phyloP scores from a whole-genome alignment of 2,888 invertebrate species.

The Microchrysa polita region DNA sequence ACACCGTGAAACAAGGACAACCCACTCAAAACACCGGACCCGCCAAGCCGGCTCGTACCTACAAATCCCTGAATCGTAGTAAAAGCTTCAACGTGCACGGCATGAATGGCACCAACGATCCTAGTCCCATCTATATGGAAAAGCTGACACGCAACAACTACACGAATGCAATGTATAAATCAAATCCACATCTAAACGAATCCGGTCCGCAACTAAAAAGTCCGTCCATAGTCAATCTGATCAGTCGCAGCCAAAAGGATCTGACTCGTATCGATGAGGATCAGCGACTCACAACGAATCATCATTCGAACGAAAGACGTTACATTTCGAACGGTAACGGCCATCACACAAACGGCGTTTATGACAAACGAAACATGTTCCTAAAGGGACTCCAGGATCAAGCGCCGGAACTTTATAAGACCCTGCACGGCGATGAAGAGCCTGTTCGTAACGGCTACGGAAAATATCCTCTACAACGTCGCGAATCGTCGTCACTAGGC shows the following conservation, averaged over 20 bases:
- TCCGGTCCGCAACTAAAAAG: conserved; percentile 80
- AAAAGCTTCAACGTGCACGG: conserved; percentile 88
- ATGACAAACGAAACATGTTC: conserved; percentile 74
- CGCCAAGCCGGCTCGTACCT: conserved; percentile 81
- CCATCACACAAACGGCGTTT: conserved; percentile 59
- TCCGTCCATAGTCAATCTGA: conserved; percentile 86
- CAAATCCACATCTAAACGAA: conserved; percentile 80
- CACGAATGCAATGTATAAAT: conserved; percentile 74
- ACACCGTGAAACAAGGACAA: conserved; percentile 65
- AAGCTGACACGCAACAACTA: conserved; percentile 61
- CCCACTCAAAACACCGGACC: conserved; percentile 67
- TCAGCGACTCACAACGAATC: conserved; percentile 54
- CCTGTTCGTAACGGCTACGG: conserved; percentile 61
- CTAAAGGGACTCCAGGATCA: conserved; percentile 75
- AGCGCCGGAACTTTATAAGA: conserved; percentile 77
- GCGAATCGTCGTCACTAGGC: conserved; percentile 58
- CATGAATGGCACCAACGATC: conserved; percentile 65
- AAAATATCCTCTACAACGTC: conserved; percentile 57
- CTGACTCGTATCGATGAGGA: conserved; percentile 70
- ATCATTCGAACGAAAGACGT: conserved; percentile 49
- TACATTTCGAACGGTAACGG: conserved; percentile 44
- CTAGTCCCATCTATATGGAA: conserved; percentile 63
- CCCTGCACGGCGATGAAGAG: conserved; percentile 73
- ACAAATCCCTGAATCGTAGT: conserved; percentile 80
- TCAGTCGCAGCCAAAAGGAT: conserved; percentile 84